A percentile compares a stretch with the other conserved stretches of the same genome.
These are phyloP conservation scores for Microctenopoma steveboyesi DNA, from an alignment of 2,797 vertebrate species.

Conservation along the genomic window DNA sequence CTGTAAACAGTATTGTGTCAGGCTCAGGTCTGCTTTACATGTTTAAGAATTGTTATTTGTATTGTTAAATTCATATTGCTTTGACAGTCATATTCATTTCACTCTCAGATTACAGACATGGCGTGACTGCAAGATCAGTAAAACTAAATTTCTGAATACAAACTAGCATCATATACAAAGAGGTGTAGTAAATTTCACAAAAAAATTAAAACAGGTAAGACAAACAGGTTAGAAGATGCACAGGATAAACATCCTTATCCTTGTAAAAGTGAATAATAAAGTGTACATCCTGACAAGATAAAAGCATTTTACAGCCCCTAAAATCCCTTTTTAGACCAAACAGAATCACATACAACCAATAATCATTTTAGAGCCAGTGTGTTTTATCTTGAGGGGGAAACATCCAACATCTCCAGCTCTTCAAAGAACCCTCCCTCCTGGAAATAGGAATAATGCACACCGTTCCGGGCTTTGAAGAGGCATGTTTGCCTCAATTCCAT, in stretches of 20 bases:
- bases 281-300: not conserved
- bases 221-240: conserved; percentile 32
- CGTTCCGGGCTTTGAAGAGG: conserved; percentile 27
- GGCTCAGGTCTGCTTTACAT: not conserved
- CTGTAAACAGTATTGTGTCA: not conserved
- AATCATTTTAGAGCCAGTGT: conserved; percentile 53
- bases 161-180: conserved; percentile 23
- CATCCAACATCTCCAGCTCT: conserved; percentile 45
- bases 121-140: too few relatives aligned
- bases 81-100: too few relatives aligned
- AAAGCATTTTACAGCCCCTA: conserved; percentile 38
- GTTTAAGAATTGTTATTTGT: too few relatives aligned
- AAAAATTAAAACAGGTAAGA: conserved; percentile 26
- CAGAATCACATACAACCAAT: conserved; percentile 35
- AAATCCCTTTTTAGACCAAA: conserved; percentile 37
- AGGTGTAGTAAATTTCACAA: conserved; percentile 54
- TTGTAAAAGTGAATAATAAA: conserved; percentile 34
- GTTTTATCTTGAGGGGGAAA: conserved; percentile 66
- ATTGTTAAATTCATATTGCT: too few relatives aligned
- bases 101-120: not conserved
- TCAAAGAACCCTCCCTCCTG: conserved; percentile 55
- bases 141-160: too few relatives aligned
- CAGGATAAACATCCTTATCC: conserved; percentile 30
- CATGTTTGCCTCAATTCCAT: conserved; percentile 6
- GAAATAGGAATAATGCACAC: conserved; percentile 42